Conservation (phyloP, 2,113 vertebrate species). For the Ginglymostoma cirratum region DNA sequence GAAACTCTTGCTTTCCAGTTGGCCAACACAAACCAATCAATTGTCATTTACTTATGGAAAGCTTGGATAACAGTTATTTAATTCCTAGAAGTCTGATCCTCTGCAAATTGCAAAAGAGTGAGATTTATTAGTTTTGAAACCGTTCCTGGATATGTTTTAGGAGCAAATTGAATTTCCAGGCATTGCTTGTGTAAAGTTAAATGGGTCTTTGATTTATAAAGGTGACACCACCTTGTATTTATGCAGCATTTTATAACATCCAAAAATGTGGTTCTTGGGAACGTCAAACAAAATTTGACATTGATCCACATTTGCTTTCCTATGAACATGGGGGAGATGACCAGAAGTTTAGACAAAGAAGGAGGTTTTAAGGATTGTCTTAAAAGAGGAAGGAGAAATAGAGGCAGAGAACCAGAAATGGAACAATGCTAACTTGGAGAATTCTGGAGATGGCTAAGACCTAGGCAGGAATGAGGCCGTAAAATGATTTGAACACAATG, state of each 20-base stretch:
- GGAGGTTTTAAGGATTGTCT: background rate
- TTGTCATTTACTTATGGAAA: background rate
- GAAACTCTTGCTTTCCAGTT: background rate
- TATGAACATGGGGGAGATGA: background rate
- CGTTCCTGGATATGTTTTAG: background rate
- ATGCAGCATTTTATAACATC: background rate
- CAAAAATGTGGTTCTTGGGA: background rate
- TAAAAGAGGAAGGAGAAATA: background rate
- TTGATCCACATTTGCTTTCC: background rate
- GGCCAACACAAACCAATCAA: background rate
- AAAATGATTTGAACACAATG: background rate
- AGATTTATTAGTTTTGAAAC: background rate
- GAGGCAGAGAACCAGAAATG: background rate
- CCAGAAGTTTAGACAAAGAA: background rate
- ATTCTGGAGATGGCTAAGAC: background rate
- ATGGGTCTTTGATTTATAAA: background rate
- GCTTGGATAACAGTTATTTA: background rate
- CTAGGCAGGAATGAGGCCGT: background rate
- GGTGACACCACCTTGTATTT: background rate
- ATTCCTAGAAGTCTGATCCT: background rate
- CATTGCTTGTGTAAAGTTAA: background rate
- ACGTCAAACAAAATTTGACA: background rate
- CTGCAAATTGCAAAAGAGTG: background rate
- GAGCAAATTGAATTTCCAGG: background rate
- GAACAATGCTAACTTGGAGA: background rate